phyloP scores from a whole-genome alignment of 53 echinoderm and acorn worm species.

The Apostichopus leukothele region DNA sequence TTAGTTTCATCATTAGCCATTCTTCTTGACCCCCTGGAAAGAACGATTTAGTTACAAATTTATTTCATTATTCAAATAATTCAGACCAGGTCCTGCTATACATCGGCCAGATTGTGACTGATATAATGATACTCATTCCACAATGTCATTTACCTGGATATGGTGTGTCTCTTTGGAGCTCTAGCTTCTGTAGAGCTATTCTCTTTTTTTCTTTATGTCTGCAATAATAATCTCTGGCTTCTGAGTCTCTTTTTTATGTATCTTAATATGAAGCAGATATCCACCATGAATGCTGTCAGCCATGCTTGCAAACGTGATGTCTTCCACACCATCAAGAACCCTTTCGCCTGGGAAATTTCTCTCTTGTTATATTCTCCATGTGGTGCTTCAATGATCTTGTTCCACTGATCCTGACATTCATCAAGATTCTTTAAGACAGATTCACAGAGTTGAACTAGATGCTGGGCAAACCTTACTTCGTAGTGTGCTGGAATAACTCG shows the following conservation, averaged over 20 bases:
- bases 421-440: slow-evolving; percentile 9
- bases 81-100: too few species aligned
- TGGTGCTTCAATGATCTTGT: not conserved
- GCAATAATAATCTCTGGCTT: not conserved
- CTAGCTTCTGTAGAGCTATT: slow-evolving; percentile 30
- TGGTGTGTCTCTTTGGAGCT: slow-evolving; percentile 7
- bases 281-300: slow-evolving; percentile 36
- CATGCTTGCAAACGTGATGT: slow-evolving; percentile 9
- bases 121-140: too few species aligned
- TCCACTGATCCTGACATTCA: slow-evolving; percentile 18
- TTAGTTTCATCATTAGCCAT: too few species aligned
- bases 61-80: too few species aligned
- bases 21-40: too few species aligned
- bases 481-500: slow-evolving; percentile 6
- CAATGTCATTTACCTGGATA: slow-evolving; percentile 12
- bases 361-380: slow-evolving; percentile 25
- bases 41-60: too few species aligned
- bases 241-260: slow-evolving; percentile 34
- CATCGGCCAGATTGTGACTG: too few species aligned
- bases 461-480: slow-evolving; percentile 17
- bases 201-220: not conserved
- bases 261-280: slow-evolving; percentile 19
- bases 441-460: slow-evolving; percentile 19
- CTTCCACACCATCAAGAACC: not conserved
- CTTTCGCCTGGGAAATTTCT: not conserved